A percentile compares a stretch with the other conserved stretches of the same genome.
These are phyloP conservation scores for Labeo rohita DNA, from an alignment of 2,113 vertebrate species.

Conservation along the genomic window DNA sequence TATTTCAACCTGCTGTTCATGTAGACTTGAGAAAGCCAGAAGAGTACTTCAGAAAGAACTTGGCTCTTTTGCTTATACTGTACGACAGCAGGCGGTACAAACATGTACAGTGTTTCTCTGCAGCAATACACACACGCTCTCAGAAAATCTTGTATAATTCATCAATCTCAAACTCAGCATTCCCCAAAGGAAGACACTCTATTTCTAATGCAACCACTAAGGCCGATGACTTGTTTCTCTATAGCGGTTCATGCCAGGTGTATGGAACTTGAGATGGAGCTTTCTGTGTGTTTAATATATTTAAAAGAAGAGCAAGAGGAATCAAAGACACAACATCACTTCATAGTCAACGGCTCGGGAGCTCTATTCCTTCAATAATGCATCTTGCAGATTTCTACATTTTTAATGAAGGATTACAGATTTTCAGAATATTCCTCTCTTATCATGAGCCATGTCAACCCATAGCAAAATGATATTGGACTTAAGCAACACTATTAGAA, in stretches of 20 bases:
- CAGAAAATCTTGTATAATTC: conserved; percentile 64
- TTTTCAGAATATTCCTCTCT: conserved; percentile 48
- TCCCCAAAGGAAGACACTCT: conserved; percentile 56
- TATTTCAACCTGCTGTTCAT: conserved; percentile 9
- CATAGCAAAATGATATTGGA: not conserved
- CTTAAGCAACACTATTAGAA: not conserved
- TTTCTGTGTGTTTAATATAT: conserved; percentile 41
- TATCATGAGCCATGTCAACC: conserved; percentile 34
- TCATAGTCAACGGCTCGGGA: conserved; percentile 57
- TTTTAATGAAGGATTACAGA: conserved; percentile 68
- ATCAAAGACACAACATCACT: conserved; percentile 57
- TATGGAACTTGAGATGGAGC: conserved; percentile 35
- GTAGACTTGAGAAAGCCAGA: not conserved
- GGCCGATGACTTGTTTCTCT: conserved; percentile 36
- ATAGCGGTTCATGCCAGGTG: conserved; percentile 28
- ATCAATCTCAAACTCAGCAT: conserved; percentile 55
- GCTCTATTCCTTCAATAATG: conserved; percentile 68
- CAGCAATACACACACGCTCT: not conserved
- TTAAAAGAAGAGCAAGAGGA: conserved; percentile 40
- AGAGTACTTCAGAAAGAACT: not conserved
- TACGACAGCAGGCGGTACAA: conserved; percentile 8
- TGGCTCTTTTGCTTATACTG: not conserved
- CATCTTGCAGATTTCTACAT: conserved; percentile 64
- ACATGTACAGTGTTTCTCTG: not conserved
- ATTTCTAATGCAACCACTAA: conserved; percentile 50